A percentile compares a stretch with the other conserved stretches of the same genome.
Conservation (phyloP, 2,797 vertebrate genomes). For the Gallinago nigripennis region DNA sequence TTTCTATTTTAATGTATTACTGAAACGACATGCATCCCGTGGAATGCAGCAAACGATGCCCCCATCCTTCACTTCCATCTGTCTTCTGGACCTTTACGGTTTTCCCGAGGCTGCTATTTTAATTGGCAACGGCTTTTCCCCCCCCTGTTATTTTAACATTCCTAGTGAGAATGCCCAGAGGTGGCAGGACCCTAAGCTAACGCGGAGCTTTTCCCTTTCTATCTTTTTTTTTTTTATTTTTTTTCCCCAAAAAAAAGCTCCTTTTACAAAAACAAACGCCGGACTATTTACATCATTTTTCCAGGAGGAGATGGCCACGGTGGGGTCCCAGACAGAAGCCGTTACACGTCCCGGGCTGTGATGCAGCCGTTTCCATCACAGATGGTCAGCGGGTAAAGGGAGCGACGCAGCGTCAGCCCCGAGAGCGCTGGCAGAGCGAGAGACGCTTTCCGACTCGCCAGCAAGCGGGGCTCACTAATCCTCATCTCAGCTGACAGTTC, state of each 20-base stretch:
- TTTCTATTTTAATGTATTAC: constrained; percentile 61
- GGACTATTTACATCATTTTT: background rate
- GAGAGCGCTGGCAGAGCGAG: background rate
- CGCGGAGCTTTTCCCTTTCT: background rate
- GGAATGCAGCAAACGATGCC: constrained; percentile 29
- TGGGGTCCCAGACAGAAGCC: background rate
- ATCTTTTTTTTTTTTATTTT: background rate
- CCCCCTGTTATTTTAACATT: constrained; percentile 18
- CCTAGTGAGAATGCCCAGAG: constrained; percentile 10
- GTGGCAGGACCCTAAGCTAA: background rate
- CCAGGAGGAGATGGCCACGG: background rate
- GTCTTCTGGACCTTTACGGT: constrained; percentile 16
- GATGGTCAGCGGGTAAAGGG: background rate
- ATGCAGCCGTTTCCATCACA: background rate
- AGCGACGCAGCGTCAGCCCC: background rate
- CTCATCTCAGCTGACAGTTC: constrained; percentile 13
- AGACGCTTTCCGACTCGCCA: background rate
- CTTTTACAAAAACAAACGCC: background rate
- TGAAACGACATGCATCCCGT: background rate
- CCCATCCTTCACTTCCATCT: constrained; percentile 39
- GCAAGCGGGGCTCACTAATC: constrained; percentile 10
- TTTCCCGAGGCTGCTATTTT: constrained; percentile 52
- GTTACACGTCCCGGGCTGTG: accelerated
- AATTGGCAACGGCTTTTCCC: constrained; percentile 7
- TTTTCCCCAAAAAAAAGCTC: background rate